Evolutionary conservation across 2,888 invertebrate species (phyloP), one percentile per base, ranked within the genome.

Genomic region (Entomobrya multifasciata): DNA sequence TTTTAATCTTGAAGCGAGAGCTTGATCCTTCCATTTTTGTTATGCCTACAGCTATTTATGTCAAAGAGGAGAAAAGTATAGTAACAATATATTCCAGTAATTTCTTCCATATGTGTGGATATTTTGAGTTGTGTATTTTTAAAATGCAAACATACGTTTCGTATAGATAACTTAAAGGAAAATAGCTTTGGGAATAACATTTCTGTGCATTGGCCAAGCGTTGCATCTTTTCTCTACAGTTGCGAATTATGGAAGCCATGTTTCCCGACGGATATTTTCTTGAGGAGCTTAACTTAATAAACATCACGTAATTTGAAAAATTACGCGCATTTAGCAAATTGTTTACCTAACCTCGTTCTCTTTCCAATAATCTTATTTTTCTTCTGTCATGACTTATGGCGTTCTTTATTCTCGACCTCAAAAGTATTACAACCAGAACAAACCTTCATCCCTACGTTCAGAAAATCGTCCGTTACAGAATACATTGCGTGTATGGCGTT

Each of bases 291-390:
- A n/a, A n/a, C n/a, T n/a, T n/a, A n/a, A n/a, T n/a, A n/a, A n/a
- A n/a, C n/a, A 27, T 27, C 22, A 17, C 10, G 20, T 30, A n/a
- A 27, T 72, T 47, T 74, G 52, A 74, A 52, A 74, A 74, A 74
- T 52, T 74, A 55, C 30, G 55, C 20, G 55, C 62, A 62, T 78
- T 78, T 62, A 47, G 62, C 27, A 78, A 62, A 62, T 55, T 78
- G 78, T 78, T 78, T 78, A 62, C 47, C 6, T 78, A 78, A 62
- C 78, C 78, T 47, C 78, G 47, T 78, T 78, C 30, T 11, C 36
- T 57, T 77, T 57, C 36, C 25, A 77, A 76, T 67, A 36, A n/a
- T 11, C n/a, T 4, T 70, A 22, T 41, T n/a, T 36, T 57, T n/a
- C 76, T 36, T 8, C 4, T 36, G 36, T 36, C 47, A 17, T 65